These are phyloP conservation scores for Phylloscopus whistleri DNA, from an alignment of 2,113 vertebrate genomes.

Conservation along the genomic window DNA sequence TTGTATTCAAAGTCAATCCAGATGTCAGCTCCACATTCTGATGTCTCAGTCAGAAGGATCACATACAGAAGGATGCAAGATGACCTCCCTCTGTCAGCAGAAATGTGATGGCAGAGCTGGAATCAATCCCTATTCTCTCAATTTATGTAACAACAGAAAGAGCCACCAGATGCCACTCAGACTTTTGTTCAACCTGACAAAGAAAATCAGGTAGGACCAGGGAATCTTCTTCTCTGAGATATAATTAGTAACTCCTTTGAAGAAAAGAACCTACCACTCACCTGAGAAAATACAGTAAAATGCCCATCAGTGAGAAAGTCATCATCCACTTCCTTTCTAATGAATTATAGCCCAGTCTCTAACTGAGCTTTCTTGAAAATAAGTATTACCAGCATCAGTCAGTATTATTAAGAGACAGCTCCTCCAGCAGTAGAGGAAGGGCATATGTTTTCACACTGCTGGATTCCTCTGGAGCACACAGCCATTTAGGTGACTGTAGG, in stretches of 20 bases:
- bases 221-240: background rate
- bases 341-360: background rate
- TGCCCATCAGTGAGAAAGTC: background rate
- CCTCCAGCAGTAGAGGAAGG: background rate
- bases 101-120: background rate
- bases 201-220: background rate
- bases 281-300: background rate
- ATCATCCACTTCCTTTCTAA: background rate
- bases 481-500: background rate
- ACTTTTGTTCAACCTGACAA: background rate
- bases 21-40: background rate
- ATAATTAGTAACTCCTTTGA: background rate
- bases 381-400: background rate
- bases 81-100: background rate
- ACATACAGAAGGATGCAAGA: background rate
- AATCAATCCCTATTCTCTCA: background rate
- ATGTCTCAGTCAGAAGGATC: background rate
- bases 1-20: background rate
- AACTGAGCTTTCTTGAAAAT: background rate
- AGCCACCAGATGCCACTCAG: slow-evolving; percentile 1
- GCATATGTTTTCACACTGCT: background rate
- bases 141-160: background rate
- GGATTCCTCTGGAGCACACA: background rate
- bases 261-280: background rate
- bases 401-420: background rate